Evolutionary conservation across 2,888 invertebrate genomes (phyloP).

Genomic region (Teleiodes luculella): DNA sequence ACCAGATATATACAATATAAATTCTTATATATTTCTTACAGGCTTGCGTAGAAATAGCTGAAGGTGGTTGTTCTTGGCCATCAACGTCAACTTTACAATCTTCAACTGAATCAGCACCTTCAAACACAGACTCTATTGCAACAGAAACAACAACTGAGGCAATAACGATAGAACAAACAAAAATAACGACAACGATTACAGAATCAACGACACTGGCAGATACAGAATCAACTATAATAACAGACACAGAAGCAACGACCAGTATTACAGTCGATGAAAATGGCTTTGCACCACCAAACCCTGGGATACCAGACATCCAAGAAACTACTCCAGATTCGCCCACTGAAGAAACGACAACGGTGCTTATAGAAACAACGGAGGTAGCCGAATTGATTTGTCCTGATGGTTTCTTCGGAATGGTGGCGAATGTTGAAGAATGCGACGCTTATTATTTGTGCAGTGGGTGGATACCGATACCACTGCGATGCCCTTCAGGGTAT

Average conservation of each 20-base stretch:
- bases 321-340: too few relatives aligned
- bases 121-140: background rate
- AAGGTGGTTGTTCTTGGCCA: slow-evolving; percentile 12
- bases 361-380: too few relatives aligned
- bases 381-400: background rate
- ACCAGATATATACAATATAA: background rate
- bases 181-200: background rate
- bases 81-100: background rate
- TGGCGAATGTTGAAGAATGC: background rate
- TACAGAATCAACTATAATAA: background rate
- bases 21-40: background rate
- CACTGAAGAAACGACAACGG: too few relatives aligned
- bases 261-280: too few relatives aligned
- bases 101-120: background rate
- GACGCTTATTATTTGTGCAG: background rate
- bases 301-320: too few relatives aligned
- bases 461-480: background rate
- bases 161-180: background rate
- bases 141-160: background rate
- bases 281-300: too few relatives aligned
- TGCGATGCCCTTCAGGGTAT: background rate
- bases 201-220: background rate
- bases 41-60: slow-evolving; percentile 4
- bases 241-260: background rate
- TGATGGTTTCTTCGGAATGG: background rate